These are phyloP conservation scores for Drosophila tropicalis DNA, from an alignment of 1,140 invertebrate genomes.

Conservation along the genomic window DNA sequence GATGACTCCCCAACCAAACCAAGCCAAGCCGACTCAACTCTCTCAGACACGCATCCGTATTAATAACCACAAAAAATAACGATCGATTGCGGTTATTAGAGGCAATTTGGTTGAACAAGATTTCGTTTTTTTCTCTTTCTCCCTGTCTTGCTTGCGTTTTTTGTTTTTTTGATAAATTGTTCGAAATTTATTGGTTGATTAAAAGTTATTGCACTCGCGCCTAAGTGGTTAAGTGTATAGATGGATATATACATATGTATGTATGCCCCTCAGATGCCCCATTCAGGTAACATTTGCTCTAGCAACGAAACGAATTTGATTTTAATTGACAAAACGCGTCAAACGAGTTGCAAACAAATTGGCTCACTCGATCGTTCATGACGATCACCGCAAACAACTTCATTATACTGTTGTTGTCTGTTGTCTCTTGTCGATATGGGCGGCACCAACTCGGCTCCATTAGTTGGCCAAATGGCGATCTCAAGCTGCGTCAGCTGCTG, in stretches of 20 bases:
- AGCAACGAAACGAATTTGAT: conserved; percentile 71
- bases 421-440: conserved; percentile 50
- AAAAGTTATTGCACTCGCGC: conserved; percentile 78
- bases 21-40: background rate
- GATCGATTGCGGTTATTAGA: conserved; percentile 82
- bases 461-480: conserved; percentile 49
- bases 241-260: conserved; percentile 25
- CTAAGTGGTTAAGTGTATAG: conserved; percentile 78
- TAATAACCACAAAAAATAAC: conserved; percentile 83
- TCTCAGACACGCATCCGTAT: conserved; percentile 56
- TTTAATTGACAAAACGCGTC: conserved; percentile 80
- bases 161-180: conserved; percentile 68
- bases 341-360: conserved; percentile 71
- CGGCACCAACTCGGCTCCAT: conserved; percentile 56
- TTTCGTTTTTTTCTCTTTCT: conserved; percentile 39
- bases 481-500: conserved; percentile 53
- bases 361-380: conserved; percentile 40
- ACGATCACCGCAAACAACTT: conserved; percentile 66
- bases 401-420: conserved; percentile 48
- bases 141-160: background rate
- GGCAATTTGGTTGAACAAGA: conserved; percentile 76
- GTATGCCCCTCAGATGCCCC: background rate
- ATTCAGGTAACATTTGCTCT: conserved; percentile 41
- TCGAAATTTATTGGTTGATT: conserved; percentile 79
- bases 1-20: background rate